phyloP scores from a whole-genome alignment of 1,140 invertebrate species.

The Scylla paramamosain region DNA sequence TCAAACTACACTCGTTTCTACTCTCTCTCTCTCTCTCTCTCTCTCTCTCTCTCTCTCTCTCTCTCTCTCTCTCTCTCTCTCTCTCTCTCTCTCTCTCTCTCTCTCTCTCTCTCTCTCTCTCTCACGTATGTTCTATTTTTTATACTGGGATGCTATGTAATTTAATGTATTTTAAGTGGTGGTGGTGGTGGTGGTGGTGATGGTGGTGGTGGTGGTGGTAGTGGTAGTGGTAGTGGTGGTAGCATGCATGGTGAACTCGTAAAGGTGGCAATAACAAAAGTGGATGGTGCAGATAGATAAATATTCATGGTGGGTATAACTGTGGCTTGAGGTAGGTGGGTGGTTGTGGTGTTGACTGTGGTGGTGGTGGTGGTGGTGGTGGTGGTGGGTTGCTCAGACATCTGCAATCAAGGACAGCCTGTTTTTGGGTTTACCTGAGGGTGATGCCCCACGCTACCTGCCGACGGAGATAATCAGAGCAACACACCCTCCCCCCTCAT shows the following conservation, averaged over 20 bases:
- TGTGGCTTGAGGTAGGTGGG: no score
- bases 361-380: background rate
- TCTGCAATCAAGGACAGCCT: background rate
- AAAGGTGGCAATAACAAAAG: no score
- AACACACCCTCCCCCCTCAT: background rate
- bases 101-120: no score
- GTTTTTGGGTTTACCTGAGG: background rate
- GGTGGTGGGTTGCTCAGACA: background rate
- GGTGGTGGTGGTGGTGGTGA: no score
- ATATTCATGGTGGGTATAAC: no score
- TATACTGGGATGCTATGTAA: no score
- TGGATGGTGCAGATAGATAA: no score
- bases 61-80: slow-evolving; percentile 20
- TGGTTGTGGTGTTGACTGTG: background rate
- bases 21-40: slow-evolving; percentile 20
- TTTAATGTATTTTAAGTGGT: no score
- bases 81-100: background rate
- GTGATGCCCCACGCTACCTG: background rate
- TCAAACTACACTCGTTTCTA: background rate
- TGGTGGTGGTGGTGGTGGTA: no score
- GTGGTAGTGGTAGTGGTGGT: no score
- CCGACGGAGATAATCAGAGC: background rate
- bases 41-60: slow-evolving; percentile 20
- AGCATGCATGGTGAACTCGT: no score
- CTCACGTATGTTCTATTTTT: no score